Percentiles rank a stretch among this genome's conserved stretches.
Conservation (phyloP, 2,888 invertebrate genomes). For the Cremastobaeus sp. region DNA sequence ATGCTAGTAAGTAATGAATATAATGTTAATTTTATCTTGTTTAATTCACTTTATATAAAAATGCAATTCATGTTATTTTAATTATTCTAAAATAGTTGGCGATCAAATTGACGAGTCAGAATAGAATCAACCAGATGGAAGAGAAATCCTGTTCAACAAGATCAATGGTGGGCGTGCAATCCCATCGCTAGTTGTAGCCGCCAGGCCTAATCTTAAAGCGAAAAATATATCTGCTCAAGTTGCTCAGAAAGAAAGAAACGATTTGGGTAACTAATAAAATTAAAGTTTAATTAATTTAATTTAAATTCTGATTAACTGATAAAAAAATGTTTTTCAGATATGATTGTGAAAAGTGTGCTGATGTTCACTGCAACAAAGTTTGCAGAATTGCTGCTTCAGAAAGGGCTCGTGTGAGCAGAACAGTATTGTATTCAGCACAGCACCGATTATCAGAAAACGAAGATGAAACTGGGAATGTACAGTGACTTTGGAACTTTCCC, state of each 20-base stretch:
- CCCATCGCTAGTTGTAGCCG: constrained; percentile 91
- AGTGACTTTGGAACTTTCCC: constrained; percentile 91
- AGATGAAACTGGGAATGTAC: constrained; percentile 90
- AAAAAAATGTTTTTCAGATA: constrained; percentile 79
- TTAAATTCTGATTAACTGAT: neutral
- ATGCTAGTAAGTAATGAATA: constrained; percentile 69
- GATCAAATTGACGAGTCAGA: constrained; percentile 80
- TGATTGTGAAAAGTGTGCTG: constrained; percentile 89
- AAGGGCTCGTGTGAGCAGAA: constrained; percentile 88
- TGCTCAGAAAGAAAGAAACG: constrained; percentile 75
- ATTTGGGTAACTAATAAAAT: too few relatives aligned
- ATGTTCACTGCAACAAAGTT: constrained; percentile 91
- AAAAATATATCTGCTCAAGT: constrained; percentile 80
- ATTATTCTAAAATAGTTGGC: too few relatives aligned
- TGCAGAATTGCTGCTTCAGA: constrained; percentile 93
- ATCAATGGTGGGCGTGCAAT: constrained; percentile 89
- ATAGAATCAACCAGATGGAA: constrained; percentile 83
- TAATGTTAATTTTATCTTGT: neutral
- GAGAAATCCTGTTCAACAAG: constrained; percentile 88
- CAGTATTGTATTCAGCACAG: constrained; percentile 86
- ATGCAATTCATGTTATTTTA: neutral
- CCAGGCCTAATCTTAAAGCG: constrained; percentile 87
- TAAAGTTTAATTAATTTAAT: constrained; percentile 3
- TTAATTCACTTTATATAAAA: constrained; percentile 8
- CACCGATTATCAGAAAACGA: constrained; percentile 79